phyloP scores from a whole-genome alignment of 1,140 invertebrate species.

The Macrotrachela quadricornifera region DNA sequence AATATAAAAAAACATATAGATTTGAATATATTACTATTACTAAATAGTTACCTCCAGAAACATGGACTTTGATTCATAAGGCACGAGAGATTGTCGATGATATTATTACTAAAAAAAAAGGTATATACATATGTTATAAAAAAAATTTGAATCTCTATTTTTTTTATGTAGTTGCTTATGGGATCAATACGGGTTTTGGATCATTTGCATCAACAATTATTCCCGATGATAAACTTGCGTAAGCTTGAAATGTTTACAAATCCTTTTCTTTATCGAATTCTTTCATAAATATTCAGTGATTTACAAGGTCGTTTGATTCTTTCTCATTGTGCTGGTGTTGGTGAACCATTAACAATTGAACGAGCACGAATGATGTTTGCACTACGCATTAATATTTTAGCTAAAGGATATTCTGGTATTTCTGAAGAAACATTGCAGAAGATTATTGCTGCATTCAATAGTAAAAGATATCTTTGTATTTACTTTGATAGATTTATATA shows the following conservation, averaged over 20 bases:
- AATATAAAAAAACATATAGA: no score
- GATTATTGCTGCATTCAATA: slow-evolving; percentile 48
- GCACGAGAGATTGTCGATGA: slow-evolving; percentile 38
- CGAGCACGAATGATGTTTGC: slow-evolving; percentile 46
- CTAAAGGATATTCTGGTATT: slow-evolving; percentile 51
- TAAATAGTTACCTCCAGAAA: slow-evolving; percentile 34
- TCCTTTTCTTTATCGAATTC: slow-evolving; percentile 17
- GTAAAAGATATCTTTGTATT: slow-evolving; percentile 10
- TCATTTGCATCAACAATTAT: slow-evolving; percentile 46
- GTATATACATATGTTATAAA: no score
- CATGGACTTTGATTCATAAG: slow-evolving; percentile 35
- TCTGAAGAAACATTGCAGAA: slow-evolving; percentile 40
- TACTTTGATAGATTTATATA: background rate
- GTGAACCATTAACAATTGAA: slow-evolving; percentile 40
- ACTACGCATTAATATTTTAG: slow-evolving; percentile 49
- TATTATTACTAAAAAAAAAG: slow-evolving; percentile 40
- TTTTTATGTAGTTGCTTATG: no score
- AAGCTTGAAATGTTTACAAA: slow-evolving; percentile 11
- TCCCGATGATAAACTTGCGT: slow-evolving; percentile 39
- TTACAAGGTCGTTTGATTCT: slow-evolving; percentile 48
- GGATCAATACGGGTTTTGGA: slow-evolving; percentile 52
- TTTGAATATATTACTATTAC: background rate
- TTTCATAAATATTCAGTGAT: no score
- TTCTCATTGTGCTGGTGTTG: slow-evolving; percentile 48
- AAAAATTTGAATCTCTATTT: no score